Conservation (phyloP, 1,140 invertebrate species). For the Rhyzopertha dominica region DNA sequence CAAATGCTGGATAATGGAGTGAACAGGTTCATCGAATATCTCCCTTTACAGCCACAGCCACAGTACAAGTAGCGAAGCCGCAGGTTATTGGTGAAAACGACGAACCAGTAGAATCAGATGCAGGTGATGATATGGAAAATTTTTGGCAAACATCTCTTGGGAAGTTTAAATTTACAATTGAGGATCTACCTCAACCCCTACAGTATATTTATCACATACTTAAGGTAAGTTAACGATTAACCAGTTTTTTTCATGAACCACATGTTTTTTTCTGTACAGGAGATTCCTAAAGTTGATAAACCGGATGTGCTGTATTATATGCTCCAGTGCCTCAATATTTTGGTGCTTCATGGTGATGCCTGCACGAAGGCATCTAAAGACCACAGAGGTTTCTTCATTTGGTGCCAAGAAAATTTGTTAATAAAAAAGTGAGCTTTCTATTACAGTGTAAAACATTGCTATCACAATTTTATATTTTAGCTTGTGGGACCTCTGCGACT, state of each 20-base stretch:
- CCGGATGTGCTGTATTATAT: constrained; percentile 93
- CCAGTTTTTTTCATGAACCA: constrained; percentile 1
- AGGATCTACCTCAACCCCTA: constrained; percentile 86
- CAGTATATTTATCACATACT: constrained; percentile 89
- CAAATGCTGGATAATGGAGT: no score
- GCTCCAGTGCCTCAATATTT: constrained; percentile 84
- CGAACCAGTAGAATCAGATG: constrained; percentile 57
- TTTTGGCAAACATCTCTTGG: constrained; percentile 91
- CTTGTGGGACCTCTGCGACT: constrained; percentile 89
- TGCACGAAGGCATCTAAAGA: constrained; percentile 82
- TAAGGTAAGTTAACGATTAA: constrained; percentile 61
- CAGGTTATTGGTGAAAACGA: constrained; percentile 67
- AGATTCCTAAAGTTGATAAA: constrained; percentile 76
- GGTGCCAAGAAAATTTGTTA: constrained; percentile 93
- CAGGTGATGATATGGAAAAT: constrained; percentile 67
- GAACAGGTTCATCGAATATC: no score
- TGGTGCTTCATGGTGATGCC: constrained; percentile 91
- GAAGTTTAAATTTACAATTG: constrained; percentile 85
- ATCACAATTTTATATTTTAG: constrained; percentile 50
- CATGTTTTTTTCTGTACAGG: no score
- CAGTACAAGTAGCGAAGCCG: constrained; percentile 56
- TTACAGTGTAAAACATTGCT: no score
- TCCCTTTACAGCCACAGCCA: constrained; percentile 53
- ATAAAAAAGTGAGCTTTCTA: constrained; percentile 87
- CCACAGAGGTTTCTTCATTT: constrained; percentile 92